Evolutionary conservation across 1,140 invertebrate species (phyloP).

Genomic region (Hermatobates lingyangjiaoensis): DNA sequence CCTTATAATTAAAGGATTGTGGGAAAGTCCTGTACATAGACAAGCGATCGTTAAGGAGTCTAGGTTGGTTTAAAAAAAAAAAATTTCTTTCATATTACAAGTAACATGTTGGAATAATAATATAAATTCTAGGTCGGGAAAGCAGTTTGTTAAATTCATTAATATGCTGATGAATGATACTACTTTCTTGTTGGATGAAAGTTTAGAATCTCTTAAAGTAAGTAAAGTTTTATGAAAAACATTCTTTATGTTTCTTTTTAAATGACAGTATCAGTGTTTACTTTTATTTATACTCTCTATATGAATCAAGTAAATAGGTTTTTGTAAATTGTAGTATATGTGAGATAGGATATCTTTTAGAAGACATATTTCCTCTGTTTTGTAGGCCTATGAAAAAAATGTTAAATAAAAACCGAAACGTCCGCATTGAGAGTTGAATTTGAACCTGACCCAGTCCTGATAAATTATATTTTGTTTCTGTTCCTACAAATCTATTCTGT

Average conservation of each 20-base stretch:
- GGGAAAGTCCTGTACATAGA: constrained; percentile 46
- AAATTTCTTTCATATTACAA: background rate
- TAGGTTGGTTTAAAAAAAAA: constrained; percentile 22
- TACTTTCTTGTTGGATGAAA: constrained; percentile 92
- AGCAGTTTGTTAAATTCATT: constrained; percentile 92
- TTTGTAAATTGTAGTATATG: background rate
- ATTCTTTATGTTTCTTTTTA: no score
- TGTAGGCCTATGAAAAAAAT: no score
- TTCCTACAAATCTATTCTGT: no score
- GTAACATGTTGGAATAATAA: background rate
- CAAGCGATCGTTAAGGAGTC: constrained; percentile 64
- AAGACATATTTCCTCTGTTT: no score
- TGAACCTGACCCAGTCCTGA: no score
- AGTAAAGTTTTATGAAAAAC: no score
- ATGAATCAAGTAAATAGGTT: background rate
- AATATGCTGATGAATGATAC: constrained; percentile 99
- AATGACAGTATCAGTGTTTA: no score
- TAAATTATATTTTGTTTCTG: no score
- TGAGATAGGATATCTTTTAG: no score
- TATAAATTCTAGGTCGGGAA: constrained; percentile 36
- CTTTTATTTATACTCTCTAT: background rate
- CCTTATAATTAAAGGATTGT: constrained; percentile 81
- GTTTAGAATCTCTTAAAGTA: constrained; percentile 73
- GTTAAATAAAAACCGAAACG: no score
- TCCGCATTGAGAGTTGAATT: no score